Base-by-base conservation (phyloP, 2,797 vertebrate species). In the Gouania willdenowi region DNA sequence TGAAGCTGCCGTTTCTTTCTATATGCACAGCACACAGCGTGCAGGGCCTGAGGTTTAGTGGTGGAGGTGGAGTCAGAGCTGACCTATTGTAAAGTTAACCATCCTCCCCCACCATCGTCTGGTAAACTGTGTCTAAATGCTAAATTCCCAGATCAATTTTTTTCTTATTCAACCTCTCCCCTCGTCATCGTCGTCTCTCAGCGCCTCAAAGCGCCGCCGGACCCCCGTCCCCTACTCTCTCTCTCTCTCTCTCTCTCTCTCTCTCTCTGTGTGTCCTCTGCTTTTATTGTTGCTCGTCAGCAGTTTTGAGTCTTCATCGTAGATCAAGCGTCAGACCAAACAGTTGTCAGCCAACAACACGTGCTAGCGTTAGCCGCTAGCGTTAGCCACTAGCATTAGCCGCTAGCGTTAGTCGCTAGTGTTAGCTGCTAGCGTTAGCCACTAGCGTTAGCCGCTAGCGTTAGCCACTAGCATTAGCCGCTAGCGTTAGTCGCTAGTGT, bases 51-150 rank as follows among this genome's bases (percentile, higher is more conserved):
- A 41, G 34, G 61, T 46, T 69, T 60, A 66, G 65, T 68, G 61
- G 69, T 64, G 58, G 71, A 58, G 21, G 23, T 8, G 21, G 3
- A 3, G 6, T 6, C 65, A 68, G 58, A 56, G 68, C 66, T 80
- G 83, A 86, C 85, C 85, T 82, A 82, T 82, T 82, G 75, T 77
- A 84, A 84, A 86, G 82, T 83, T 83, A 82, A 87, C 74, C 75
- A 79, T 77, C 80, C 71, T 62, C 77, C 77, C 71, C 64, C 30
- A 32, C 58, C 83, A 83, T 83, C 66, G 74, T 85, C 85, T 87
- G 83, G 84, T 86, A 88, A 89, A 89, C 84, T 88, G 85, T 89
- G 86, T 89, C 87, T 89, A 89, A 89, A 89, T 89, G 85, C 87
- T 86, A 89, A 89, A 89, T 83, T 86, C 84, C 64, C 67, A 45